Conservation (phyloP, 2,113 vertebrate genomes). For the Rana temporaria region DNA sequence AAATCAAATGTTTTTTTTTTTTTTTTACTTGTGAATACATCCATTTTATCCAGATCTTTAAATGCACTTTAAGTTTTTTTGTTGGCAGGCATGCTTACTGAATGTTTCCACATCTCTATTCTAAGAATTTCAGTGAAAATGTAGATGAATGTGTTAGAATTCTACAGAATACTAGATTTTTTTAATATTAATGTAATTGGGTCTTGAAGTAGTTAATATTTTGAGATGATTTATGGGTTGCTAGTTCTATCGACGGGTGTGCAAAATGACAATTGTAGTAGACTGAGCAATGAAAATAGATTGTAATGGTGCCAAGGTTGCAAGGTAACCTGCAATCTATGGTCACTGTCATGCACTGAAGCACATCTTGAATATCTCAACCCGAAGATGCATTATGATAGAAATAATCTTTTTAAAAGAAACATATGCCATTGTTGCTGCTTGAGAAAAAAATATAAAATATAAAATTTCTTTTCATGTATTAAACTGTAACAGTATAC, state of each 20-base stretch:
- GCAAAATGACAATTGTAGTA: not conserved
- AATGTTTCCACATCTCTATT: not conserved
- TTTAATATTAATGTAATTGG: too few species aligned
- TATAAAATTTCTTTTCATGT: slow-evolving; percentile 30
- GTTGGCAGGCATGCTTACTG: not conserved
- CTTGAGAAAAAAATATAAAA: not conserved
- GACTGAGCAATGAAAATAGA: not conserved
- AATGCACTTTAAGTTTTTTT: not conserved
- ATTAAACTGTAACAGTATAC: slow-evolving; percentile 36
- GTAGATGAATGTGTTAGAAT: not conserved
- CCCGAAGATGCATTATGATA: not conserved
- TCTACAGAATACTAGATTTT: not conserved
- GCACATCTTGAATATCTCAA: slow-evolving; percentile 19
- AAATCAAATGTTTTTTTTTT: not conserved
- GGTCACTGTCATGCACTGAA: not conserved
- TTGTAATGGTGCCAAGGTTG: not conserved
- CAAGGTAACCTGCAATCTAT: not conserved
- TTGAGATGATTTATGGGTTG: not conserved
- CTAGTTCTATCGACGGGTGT: not conserved
- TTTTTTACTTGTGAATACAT: not conserved
- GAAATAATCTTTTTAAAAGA: not conserved
- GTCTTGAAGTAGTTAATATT: too few species aligned
- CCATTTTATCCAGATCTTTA: slow-evolving; percentile 6
- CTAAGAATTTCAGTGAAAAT: not conserved
- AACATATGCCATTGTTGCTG: slow-evolving; percentile 1